Evolutionary conservation across 2,113 vertebrate genomes (phyloP).

Genomic region (Mastomys natalensis): DNA sequence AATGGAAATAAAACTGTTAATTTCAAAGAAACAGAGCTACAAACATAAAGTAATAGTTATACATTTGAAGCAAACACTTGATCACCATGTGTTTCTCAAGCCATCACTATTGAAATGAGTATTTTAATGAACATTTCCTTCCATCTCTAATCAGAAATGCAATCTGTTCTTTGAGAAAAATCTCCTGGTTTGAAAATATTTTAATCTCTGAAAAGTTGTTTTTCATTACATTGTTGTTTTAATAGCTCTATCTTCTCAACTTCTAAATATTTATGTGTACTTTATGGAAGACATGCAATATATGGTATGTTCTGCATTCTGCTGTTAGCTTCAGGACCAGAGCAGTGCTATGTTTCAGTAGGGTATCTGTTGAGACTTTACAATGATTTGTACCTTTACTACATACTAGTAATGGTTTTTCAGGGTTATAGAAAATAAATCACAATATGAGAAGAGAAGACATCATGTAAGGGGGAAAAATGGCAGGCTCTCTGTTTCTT

Average conservation of each 20-base stretch:
- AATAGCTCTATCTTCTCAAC: constrained; percentile 71
- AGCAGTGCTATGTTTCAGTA: background rate
- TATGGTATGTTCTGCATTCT: constrained; percentile 52
- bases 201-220: constrained; percentile 74
- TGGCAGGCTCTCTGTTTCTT: background rate
- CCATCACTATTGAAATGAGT: constrained; percentile 68
- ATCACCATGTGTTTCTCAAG: constrained; percentile 46
- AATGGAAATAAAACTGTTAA: constrained; percentile 2
- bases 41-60: constrained; percentile 4
- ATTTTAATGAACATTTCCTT: constrained; percentile 70
- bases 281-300: constrained; percentile 56
- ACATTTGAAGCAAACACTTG: background rate
- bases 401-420: constrained; percentile 68
- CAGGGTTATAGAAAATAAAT: background rate
- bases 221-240: constrained; percentile 73
- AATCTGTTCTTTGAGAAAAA: constrained; percentile 76
- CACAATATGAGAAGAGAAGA: background rate
- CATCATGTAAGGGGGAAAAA: constrained; percentile 11
- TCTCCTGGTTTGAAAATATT: constrained; percentile 62
- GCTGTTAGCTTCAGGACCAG: constrained; percentile 60
- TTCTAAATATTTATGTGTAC: constrained; percentile 77
- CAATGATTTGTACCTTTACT: constrained; percentile 57
- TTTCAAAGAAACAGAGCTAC: background rate
- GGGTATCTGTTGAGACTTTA: constrained; percentile 43
- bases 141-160: constrained; percentile 76